Conservation (phyloP, 2,113 vertebrate genomes). For the Catharus fuscescens region DNA sequence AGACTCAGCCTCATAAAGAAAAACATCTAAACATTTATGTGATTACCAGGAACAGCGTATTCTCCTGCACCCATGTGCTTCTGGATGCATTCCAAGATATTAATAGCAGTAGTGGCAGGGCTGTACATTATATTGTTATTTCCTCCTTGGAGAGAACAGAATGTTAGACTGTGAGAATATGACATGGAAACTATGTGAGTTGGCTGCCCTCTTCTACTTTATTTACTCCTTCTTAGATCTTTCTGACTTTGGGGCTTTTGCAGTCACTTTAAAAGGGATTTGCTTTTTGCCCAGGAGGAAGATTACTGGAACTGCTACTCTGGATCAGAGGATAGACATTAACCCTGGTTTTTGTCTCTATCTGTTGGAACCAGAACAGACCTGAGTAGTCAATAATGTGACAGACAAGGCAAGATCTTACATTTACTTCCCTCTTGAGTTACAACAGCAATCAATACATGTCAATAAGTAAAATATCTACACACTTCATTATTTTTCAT, state of each 20-base stretch:
- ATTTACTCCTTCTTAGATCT: constrained; percentile 65
- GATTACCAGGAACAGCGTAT: constrained; percentile 58
- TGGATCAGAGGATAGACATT: background rate
- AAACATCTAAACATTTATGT: constrained; percentile 50
- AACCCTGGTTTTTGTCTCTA: background rate
- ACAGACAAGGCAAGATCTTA: background rate
- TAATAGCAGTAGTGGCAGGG: constrained; percentile 73
- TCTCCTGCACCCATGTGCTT: constrained; percentile 53
- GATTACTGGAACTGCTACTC: background rate
- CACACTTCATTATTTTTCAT: background rate
- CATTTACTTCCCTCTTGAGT: background rate
- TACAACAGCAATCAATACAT: background rate
- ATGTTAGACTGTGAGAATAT: constrained; percentile 71
- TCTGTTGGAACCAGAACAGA: background rate
- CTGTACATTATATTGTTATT: constrained; percentile 72
- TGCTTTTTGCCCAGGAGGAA: background rate
- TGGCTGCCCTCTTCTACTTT: constrained; percentile 45
- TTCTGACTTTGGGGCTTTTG: constrained; percentile 42
- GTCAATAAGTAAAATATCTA: background rate
- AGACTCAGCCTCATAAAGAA: constrained; percentile 5
- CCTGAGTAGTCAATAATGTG: background rate
- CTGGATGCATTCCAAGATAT: constrained; percentile 72
- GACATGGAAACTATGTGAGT: constrained; percentile 70
- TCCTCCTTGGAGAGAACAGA: constrained; percentile 72
- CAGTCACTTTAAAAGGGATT: constrained; percentile 47